A percentile compares a stretch with the other conserved stretches of the same genome.
Conservation (phyloP, 1,140 invertebrate genomes). For the Halesus radiatus region DNA sequence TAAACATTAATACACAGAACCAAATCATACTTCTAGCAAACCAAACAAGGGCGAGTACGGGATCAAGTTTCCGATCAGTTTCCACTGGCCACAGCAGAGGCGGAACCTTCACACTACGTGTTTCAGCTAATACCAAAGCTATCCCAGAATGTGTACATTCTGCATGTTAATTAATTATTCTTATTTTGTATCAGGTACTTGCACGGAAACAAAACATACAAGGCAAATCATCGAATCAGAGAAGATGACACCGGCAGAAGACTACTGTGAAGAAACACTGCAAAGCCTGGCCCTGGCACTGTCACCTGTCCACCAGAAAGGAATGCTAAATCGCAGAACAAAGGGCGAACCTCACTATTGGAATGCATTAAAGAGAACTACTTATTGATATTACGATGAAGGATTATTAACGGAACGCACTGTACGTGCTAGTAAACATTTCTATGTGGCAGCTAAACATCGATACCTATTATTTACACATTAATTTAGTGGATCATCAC, state of each 20-base stretch:
- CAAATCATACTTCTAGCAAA: too few relatives aligned
- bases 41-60: too few relatives aligned
- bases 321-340: conserved; percentile 11
- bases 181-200: conserved; percentile 34
- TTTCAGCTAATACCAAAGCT: too few relatives aligned
- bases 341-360: conserved; percentile 18
- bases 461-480: conserved; percentile 45
- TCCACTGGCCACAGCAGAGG: not conserved
- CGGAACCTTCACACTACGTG: too few relatives aligned
- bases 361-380: conserved; percentile 14
- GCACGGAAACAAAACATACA: conserved; percentile 25
- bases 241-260: not conserved
- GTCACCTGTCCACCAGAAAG: not conserved
- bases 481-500: conserved; percentile 41
- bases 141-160: not conserved
- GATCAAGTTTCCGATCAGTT: too few relatives aligned
- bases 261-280: not conserved
- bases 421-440: conserved; percentile 22
- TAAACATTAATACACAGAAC: conserved; percentile 10
- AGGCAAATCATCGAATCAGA: conserved; percentile 9
- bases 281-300: not conserved
- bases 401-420: conserved; percentile 20
- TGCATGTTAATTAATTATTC: conserved; percentile 23
- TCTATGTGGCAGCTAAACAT: conserved; percentile 45
- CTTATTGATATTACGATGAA: conserved; percentile 25